These are phyloP conservation scores for Drosophila kurseongensis DNA, from an alignment of 1,140 invertebrate genomes.

Conservation along the genomic window DNA sequence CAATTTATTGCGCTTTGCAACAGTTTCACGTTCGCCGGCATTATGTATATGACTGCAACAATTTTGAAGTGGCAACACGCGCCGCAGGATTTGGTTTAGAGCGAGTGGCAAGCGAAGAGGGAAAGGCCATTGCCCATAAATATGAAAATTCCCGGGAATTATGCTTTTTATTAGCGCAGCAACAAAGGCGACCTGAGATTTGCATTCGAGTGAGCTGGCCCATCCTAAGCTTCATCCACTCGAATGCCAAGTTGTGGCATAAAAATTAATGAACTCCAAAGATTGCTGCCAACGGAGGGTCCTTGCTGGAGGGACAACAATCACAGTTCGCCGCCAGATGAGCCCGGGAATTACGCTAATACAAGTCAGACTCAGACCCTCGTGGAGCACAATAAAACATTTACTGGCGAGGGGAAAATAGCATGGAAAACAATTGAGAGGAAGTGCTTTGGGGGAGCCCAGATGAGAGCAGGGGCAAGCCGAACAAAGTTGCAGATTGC, in stretches of 20 bases:
- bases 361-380: constrained; percentile 38
- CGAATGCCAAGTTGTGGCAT: constrained; percentile 62
- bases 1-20: constrained; percentile 57
- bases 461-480: not conserved
- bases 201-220: constrained; percentile 57
- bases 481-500: constrained; percentile 5
- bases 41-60: constrained; percentile 30
- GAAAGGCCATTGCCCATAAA: constrained; percentile 52
- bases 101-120: not conserved
- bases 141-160: constrained; percentile 63
- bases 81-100: constrained; percentile 35
- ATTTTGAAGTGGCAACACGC: constrained; percentile 58
- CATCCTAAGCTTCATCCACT: constrained; percentile 13
- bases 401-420: constrained; percentile 14
- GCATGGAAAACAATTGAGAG: constrained; percentile 59
- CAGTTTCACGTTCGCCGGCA: constrained; percentile 30
- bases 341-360: constrained; percentile 69
- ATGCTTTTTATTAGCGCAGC: constrained; percentile 58
- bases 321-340: constrained; percentile 64
- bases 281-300: constrained; percentile 16
- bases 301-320: constrained; percentile 30
- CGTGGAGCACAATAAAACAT: constrained; percentile 53
- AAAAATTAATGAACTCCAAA: constrained; percentile 77
- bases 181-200: constrained; percentile 67
- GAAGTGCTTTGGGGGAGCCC: constrained; percentile 16